These are phyloP conservation scores for Passerina amoena DNA, from an alignment of 2,113 vertebrate genomes.

Conservation along the genomic window DNA sequence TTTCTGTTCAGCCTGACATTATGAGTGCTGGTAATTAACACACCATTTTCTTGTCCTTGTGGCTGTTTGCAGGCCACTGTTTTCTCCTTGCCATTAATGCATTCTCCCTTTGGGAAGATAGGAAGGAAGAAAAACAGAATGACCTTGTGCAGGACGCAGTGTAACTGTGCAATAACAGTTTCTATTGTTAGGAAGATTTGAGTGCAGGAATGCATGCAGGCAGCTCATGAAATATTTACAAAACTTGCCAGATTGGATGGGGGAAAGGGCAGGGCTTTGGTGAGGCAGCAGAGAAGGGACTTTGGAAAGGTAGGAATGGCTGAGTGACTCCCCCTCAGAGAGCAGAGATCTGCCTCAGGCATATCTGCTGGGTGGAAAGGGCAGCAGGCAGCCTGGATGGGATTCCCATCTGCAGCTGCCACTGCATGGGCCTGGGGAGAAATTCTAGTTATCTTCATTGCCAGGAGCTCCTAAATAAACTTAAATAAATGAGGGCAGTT, in stretches of 20 bases:
- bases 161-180: neutral
- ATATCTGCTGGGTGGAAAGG: neutral
- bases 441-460: neutral
- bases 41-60: neutral
- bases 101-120: slow-evolving; percentile 24
- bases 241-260: neutral
- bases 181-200: slow-evolving; percentile 35
- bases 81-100: slow-evolving; percentile 4
- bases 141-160: slow-evolving; percentile 35
- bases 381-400: neutral
- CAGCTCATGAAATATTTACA: slow-evolving; percentile 49
- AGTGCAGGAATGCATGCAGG: neutral
- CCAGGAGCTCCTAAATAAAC: neutral
- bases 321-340: neutral
- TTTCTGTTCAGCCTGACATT: neutral
- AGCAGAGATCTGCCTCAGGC: rapidly evolving
- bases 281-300: neutral
- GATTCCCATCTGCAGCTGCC: neutral
- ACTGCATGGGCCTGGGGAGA: neutral
- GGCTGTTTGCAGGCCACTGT: neutral
- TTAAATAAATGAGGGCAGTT: neutral
- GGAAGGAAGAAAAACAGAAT: slow-evolving; percentile 1
- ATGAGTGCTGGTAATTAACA: neutral
- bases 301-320: neutral
- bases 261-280: neutral